Conservation (phyloP, 2,888 invertebrate species). For the Eupithecia subfuscata region DNA sequence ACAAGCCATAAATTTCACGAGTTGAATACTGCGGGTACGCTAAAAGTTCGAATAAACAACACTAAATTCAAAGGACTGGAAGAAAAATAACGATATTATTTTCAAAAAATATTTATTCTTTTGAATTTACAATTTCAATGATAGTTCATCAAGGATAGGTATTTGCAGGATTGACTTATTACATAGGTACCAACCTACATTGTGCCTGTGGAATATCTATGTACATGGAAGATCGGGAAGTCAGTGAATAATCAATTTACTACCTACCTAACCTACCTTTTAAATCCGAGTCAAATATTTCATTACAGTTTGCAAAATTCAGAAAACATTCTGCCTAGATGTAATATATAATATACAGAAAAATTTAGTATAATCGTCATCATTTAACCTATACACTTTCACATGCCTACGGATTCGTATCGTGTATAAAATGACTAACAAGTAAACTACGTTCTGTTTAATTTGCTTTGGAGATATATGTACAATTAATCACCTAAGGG, state of each 20-base stretch:
- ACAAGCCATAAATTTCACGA: slow-evolving; percentile 1
- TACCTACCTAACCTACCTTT: slow-evolving; percentile 25
- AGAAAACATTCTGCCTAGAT: slow-evolving; percentile 39
- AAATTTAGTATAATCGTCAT: slow-evolving; percentile 43
- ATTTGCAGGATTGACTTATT: slow-evolving; percentile 6
- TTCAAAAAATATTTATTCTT: slow-evolving; percentile 79
- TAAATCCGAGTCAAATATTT: slow-evolving; percentile 22
- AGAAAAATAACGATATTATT: slow-evolving; percentile 47
- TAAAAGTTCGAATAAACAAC: background rate
- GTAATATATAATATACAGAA: slow-evolving; percentile 35
- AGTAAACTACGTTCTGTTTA: slow-evolving; percentile 49
- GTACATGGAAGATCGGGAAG: slow-evolving; percentile 21
- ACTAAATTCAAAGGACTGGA: background rate
- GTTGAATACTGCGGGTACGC: background rate
- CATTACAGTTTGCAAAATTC: slow-evolving; percentile 33
- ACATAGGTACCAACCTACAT: slow-evolving; percentile 16
- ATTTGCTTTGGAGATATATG: slow-evolving; percentile 37
- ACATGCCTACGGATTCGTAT: slow-evolving; percentile 55
- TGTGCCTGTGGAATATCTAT: slow-evolving; percentile 15
- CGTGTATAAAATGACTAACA: slow-evolving; percentile 54
- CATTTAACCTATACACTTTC: slow-evolving; percentile 52
- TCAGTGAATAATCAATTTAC: slow-evolving; percentile 26
- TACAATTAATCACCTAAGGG: slow-evolving; percentile 40
- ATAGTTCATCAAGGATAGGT: slow-evolving; percentile 26
- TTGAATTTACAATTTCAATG: slow-evolving; percentile 69